Conservation (phyloP, 2,888 invertebrate species). For the Dryocosmus kuriphilus region DNA sequence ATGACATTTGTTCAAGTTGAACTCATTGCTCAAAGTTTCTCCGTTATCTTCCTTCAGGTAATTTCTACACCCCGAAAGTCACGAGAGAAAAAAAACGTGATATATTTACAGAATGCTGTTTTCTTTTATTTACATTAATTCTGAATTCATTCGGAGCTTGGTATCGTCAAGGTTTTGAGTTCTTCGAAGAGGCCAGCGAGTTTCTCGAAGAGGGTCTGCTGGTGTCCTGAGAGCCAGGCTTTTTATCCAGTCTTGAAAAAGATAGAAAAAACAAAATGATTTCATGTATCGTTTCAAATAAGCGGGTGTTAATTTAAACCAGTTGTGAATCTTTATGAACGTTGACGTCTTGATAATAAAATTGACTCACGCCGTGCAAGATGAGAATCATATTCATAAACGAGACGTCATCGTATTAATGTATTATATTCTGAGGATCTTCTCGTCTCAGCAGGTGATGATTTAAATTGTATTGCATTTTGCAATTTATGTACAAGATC, state of each 20-base stretch:
- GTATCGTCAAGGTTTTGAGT: conserved; percentile 23
- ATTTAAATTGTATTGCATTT: conserved; percentile 21
- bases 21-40: background rate
- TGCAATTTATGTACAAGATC: conserved; percentile 21
- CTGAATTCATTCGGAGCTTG: background rate
- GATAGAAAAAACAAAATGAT: conserved; percentile 38
- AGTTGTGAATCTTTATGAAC: background rate
- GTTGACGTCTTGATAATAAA: conserved; percentile 21
- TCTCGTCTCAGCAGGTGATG: conserved; percentile 31
- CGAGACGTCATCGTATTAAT: conserved; percentile 29
- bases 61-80: background rate
- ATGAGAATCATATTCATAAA: conserved; percentile 33
- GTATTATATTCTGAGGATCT: conserved; percentile 4
- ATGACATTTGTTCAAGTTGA: conserved; percentile 8
- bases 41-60: background rate
- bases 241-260: conserved; percentile 68
- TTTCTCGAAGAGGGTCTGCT: conserved; percentile 73
- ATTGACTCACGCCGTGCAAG: conserved; percentile 2
- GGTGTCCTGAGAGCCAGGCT: conserved; percentile 64
- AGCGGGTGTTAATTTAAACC: conserved; percentile 13
- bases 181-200: conserved; percentile 64
- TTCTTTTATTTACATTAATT: conserved; percentile 31
- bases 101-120: conserved; percentile 16
- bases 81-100: background rate
- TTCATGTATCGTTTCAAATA: background rate